phyloP scores from a whole-genome alignment of 2,797 vertebrate genomes.

The Sebastes wilsoni region DNA sequence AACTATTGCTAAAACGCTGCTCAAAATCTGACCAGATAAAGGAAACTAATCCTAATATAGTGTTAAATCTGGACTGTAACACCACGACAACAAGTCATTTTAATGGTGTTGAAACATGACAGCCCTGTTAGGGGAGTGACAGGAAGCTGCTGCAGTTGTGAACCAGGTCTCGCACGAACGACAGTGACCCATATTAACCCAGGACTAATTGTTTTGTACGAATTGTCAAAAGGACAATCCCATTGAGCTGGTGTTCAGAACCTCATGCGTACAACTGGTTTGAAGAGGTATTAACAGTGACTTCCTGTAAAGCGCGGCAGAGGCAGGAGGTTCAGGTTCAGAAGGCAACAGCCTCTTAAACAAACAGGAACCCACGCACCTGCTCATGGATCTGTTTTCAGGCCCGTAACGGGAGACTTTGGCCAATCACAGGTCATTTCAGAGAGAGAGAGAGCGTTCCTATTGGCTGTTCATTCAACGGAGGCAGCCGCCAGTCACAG shows the following conservation, averaged over 20 bases:
- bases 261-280: not conserved
- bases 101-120: not conserved
- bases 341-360: not conserved
- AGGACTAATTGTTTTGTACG: constrained; percentile 8
- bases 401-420: too few species aligned
- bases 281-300: not conserved
- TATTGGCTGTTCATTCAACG: too few species aligned
- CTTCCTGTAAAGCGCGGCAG: constrained; percentile 4
- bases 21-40: not conserved
- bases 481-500: accelerated
- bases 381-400: too few species aligned
- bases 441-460: too few species aligned
- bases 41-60: not conserved
- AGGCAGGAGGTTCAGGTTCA: constrained; percentile 1
- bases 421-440: too few species aligned
- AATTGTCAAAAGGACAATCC: not conserved
- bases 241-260: not conserved
- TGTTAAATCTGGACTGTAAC: not conserved
- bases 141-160: not conserved
- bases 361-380: not conserved
- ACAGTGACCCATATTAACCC: constrained; percentile 3
- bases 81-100: too few species aligned
- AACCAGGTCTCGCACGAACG: not conserved
- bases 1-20: too few species aligned
- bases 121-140: not conserved